phyloP scores from a whole-genome alignment of 2,797 vertebrate genomes.

The Alfaro cultratus region DNA sequence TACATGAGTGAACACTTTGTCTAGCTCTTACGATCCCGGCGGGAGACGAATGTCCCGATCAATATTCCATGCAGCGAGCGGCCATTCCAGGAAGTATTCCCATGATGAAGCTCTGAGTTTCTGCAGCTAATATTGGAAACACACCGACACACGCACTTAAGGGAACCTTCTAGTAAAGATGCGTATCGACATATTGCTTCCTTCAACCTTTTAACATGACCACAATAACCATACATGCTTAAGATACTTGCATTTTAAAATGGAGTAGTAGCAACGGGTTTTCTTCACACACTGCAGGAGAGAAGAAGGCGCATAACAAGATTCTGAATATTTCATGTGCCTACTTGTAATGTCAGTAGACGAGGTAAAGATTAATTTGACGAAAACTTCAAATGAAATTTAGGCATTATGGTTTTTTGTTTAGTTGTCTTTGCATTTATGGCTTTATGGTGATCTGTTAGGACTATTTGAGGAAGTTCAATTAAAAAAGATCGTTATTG shows the following conservation, averaged over 20 bases:
- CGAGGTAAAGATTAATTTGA: neutral
- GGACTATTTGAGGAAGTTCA: neutral
- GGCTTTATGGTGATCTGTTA: neutral
- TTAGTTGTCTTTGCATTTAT: neutral
- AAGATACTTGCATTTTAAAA: neutral
- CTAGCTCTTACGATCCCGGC: slow-evolving; percentile 36
- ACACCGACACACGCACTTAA: slow-evolving; percentile 14
- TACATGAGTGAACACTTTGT: slow-evolving; percentile 43
- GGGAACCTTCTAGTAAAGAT: slow-evolving; percentile 24
- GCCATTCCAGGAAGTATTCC: slow-evolving; percentile 62
- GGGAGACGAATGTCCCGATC: slow-evolving; percentile 62
- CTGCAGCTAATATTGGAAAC: slow-evolving; percentile 56
- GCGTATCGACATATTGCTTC: slow-evolving; percentile 2
- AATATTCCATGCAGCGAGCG: slow-evolving; percentile 56
- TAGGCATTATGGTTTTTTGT: neutral
- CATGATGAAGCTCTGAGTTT: slow-evolving; percentile 44
- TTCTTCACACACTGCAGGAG: neutral
- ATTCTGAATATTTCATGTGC: no score
- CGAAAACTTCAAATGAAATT: neutral
- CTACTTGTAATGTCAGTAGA: neutral
- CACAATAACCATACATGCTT: neutral
- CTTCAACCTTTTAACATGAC: slow-evolving; percentile 11
- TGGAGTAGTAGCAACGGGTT: neutral
- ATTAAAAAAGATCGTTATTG: neutral
- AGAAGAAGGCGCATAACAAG: neutral